phyloP scores from a whole-genome alignment of 2,113 vertebrate species.

The Gymnocephalus cernua region DNA sequence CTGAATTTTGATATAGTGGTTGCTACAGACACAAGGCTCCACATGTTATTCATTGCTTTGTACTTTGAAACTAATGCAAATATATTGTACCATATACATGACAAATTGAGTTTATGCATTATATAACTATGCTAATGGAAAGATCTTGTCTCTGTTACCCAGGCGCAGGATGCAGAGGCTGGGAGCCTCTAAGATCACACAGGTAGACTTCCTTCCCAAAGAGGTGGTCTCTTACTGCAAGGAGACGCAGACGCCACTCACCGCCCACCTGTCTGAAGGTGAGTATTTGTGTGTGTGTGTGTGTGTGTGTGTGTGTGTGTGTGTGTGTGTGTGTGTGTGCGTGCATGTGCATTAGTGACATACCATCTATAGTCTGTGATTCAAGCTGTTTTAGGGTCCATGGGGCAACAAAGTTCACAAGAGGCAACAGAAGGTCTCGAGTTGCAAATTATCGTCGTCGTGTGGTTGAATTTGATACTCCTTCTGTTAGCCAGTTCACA shows the following conservation, averaged over 20 bases:
- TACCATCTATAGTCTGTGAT: neutral
- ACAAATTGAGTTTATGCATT: neutral
- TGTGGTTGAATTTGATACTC: constrained; percentile 47
- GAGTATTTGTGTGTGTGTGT: constrained; percentile 44
- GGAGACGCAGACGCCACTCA: constrained; percentile 95
- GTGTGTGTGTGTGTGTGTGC: constrained; percentile 14
- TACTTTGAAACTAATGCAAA: neutral
- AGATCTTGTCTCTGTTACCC: constrained; percentile 45
- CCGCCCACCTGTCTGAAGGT: constrained; percentile 93
- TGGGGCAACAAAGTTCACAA: constrained; percentile 7
- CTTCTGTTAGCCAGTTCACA: constrained; percentile 25
- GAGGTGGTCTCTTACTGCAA: constrained; percentile 96
- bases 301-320: constrained; percentile 11
- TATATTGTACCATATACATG: neutral
- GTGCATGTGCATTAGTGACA: neutral
- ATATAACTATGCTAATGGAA: constrained; percentile 16
- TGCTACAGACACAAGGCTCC: neutral
- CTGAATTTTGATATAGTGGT: neutral
- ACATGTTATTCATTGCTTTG: neutral
- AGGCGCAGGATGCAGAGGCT: constrained; percentile 93
- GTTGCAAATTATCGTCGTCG: constrained; percentile 46
- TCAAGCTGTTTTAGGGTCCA: constrained; percentile 8
- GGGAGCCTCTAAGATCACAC: constrained; percentile 94
- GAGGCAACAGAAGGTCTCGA: constrained; percentile 21
- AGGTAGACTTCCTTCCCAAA: constrained; percentile 95